Percentiles rank a stretch among this genome's conserved stretches.
Evolutionary conservation across 2,797 vertebrate genomes (phyloP).

Genomic region (Simalia tracyae): DNA sequence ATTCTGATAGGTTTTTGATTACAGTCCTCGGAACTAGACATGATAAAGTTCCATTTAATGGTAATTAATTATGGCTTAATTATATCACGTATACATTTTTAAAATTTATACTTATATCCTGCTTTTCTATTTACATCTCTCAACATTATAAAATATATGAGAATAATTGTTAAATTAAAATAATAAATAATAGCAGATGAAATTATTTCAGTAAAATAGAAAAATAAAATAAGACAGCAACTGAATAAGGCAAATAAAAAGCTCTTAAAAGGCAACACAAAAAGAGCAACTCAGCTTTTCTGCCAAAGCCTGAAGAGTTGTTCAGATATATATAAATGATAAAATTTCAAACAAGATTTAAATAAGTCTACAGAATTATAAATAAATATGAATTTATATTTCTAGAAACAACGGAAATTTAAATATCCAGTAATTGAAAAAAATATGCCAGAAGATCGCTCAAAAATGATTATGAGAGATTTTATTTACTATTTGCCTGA

Average conservation of each 20-base stretch:
- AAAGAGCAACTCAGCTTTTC: background rate
- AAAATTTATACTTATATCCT: background rate
- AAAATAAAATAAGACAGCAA: background rate
- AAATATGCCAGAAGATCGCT: conserved; percentile 78
- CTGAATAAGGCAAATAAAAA: background rate
- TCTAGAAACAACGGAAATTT: conserved; percentile 78
- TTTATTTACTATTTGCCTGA: conserved; percentile 92
- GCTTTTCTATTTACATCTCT: background rate
- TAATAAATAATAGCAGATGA: background rate
- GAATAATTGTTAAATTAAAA: background rate
- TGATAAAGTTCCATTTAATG: background rate
- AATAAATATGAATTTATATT: conserved; percentile 32
- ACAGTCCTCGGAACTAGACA: background rate
- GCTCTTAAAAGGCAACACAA: background rate
- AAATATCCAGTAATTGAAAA: conserved; percentile 74
- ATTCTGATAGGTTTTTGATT: background rate
- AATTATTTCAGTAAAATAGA: background rate
- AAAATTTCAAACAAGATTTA: background rate
- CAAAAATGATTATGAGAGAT: conserved; percentile 98
- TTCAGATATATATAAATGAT: background rate
- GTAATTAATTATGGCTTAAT: background rate
- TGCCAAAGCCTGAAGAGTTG: background rate
- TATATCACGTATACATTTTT: background rate
- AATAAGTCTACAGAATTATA: conserved; percentile 11
- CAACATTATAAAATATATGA: background rate